Conservation (phyloP, 2,797 vertebrate species). For the Melanotaenia maccullochi region DNA sequence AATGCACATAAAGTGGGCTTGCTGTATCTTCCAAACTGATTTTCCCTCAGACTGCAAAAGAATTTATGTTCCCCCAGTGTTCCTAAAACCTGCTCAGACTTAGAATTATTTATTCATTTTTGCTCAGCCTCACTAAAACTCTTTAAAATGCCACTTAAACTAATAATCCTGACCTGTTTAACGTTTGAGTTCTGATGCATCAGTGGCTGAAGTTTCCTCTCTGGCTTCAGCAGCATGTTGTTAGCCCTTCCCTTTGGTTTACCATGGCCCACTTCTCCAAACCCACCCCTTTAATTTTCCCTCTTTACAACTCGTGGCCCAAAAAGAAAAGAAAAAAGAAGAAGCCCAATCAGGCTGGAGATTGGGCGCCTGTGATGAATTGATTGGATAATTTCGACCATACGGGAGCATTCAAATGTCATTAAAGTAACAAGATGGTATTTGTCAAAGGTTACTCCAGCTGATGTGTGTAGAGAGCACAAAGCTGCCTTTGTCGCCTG, state of each 20-base stretch:
- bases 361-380: slow-evolving; percentile 52
- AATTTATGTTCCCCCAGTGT: no score
- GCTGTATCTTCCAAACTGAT: no score
- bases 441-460: slow-evolving; percentile 65
- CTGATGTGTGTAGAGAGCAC: slow-evolving; percentile 39
- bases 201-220: neutral
- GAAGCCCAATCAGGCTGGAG: slow-evolving; percentile 15
- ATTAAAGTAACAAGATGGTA: slow-evolving; percentile 70
- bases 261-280: slow-evolving; percentile 33
- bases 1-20: no score
- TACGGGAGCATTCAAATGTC: slow-evolving; percentile 75
- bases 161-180: neutral
- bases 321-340: neutral
- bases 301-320: slow-evolving; percentile 14
- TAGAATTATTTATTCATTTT: no score
- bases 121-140: no score
- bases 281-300: slow-evolving; percentile 42
- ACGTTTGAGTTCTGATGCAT: neutral
- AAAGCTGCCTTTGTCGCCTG: slow-evolving; percentile 63
- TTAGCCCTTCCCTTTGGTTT: slow-evolving; percentile 19
- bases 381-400: slow-evolving; percentile 82
- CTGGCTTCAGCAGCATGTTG: slow-evolving; percentile 6
- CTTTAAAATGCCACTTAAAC: neutral
- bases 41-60: no score
- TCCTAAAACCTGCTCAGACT: no score